These are phyloP conservation scores for Xiphydria camelus DNA, from an alignment of 2,888 invertebrate genomes.

Conservation along the genomic window DNA sequence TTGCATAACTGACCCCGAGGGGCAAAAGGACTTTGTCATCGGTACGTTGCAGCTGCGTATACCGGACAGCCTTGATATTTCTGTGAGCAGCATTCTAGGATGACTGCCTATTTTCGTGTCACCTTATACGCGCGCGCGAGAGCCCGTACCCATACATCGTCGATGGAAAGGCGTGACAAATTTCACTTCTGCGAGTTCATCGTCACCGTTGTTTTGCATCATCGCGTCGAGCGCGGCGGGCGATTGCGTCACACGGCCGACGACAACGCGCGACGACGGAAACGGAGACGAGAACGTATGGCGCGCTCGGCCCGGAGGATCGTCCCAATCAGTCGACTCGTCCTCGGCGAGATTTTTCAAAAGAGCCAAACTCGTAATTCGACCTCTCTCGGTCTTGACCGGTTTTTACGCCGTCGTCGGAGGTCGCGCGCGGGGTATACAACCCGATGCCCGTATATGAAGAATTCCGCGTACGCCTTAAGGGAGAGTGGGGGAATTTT, in stretches of 20 bases:
- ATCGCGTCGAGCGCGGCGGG: constrained; percentile 25
- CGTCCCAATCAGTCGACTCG: too few relatives aligned
- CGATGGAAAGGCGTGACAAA: constrained; percentile 29
- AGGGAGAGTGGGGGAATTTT: too few relatives aligned
- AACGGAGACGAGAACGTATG: too few relatives aligned
- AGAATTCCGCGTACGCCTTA: too few relatives aligned
- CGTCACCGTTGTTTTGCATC: constrained; percentile 19
- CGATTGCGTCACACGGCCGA: not conserved
- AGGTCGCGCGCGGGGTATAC: too few relatives aligned
- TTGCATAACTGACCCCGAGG: constrained; percentile 3
- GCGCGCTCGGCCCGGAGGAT: too few relatives aligned
- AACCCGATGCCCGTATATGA: too few relatives aligned
- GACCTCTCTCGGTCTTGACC: too few relatives aligned
- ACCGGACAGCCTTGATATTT: constrained; percentile 33
- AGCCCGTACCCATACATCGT: not conserved
- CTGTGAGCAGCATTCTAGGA: constrained; percentile 20
- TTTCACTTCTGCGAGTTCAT: constrained; percentile 25
- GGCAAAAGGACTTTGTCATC: constrained; percentile 20
- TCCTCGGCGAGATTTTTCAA: too few relatives aligned
- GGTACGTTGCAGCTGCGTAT: constrained; percentile 5
- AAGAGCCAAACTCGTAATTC: too few relatives aligned
- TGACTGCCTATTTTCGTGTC: constrained; percentile 34
- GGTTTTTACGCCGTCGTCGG: too few relatives aligned
- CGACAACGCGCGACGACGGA: not conserved
- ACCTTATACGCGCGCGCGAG: constrained; percentile 7